These are phyloP conservation scores for Magallana nippona DNA, from an alignment of 2,888 invertebrate species.

Conservation along the genomic window DNA sequence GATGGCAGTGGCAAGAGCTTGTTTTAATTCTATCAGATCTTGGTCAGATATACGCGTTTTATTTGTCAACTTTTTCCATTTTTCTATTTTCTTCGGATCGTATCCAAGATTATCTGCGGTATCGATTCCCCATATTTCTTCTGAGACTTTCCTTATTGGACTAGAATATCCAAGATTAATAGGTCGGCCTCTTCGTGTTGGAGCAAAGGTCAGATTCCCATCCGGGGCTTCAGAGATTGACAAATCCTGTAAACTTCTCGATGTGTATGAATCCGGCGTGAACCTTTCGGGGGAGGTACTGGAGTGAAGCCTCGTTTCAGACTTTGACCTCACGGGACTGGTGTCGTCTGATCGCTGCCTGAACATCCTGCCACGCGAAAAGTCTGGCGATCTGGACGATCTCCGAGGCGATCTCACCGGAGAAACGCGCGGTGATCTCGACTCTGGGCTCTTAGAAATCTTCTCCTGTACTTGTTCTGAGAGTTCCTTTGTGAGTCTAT, in stretches of 20 bases:
- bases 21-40: conserved; percentile 72
- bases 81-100: conserved; percentile 64
- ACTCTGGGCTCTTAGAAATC: conserved; percentile 45
- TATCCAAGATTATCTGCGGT: conserved; percentile 62
- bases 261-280: conserved; percentile 39
- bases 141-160: conserved; percentile 69
- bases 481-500: conserved; percentile 47
- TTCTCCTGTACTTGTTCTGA: conserved; percentile 49
- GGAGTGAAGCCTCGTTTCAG: conserved; percentile 43
- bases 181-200: conserved; percentile 59
- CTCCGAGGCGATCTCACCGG: conserved; percentile 57
- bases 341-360: conserved; percentile 36
- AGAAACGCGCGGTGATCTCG: conserved; percentile 55
- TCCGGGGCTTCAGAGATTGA: conserved; percentile 61
- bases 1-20: conserved; percentile 72
- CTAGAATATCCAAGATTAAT: conserved; percentile 69
- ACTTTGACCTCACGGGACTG: conserved; percentile 43
- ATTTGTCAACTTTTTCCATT: conserved; percentile 67
- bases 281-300: conserved; percentile 35
- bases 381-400: conserved; percentile 60
- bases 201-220: conserved; percentile 62
- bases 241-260: conserved; percentile 63
- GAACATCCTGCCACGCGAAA: conserved; percentile 46
- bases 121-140: conserved; percentile 71
- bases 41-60: conserved; percentile 63